Evolutionary conservation across 2,113 vertebrate species (phyloP), one percentile per base, ranked within the genome.

Genomic region (Lophochroa leadbeateri): DNA sequence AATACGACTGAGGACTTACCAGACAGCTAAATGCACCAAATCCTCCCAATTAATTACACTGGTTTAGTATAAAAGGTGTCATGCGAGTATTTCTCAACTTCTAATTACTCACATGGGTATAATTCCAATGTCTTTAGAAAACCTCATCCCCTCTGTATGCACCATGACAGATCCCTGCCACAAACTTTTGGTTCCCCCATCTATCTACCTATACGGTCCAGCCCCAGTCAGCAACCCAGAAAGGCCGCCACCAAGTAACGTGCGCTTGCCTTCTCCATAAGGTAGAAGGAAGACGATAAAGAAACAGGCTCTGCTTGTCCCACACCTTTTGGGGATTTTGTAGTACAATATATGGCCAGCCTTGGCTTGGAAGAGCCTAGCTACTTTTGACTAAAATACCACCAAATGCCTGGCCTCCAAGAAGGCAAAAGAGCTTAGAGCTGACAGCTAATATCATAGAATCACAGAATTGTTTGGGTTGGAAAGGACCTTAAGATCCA

Each of bases 21-120:
- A 50, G 46, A 85, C 17, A 82, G 24, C 33, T 35, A 82, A 88
- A 79, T 57, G 43, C 70, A 92, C 7, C 43, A 94, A 91, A 49
- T 41, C 5, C 12, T 79, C 28, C 3, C 47, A 33, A 29, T 47
- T 82, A 11, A 72, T 28, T 41, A n/a, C 1, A 52, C 23, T 49
- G 11, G 6, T 47, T 81, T 43, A 65, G 41, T 9, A 3, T 33
- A 69, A 75, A 35, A 78, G 3, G 7, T 44, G 12, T 47, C 55
- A 41, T 18, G 64, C 3, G 6, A 52, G 20, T 58, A 75, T 24
- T 75, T 75, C 39, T 61, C 37, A 85, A 53, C 21, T 72, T 80
- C 24, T 63, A 65, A 33, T 65, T 82, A 80, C 12, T 78, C 44
- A 41, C 0, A 0, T 5, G 29, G 35, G 16, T 53, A 17, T 27